phyloP scores from a whole-genome alignment of 2,113 vertebrate species.

The Baryphthengus martii region DNA sequence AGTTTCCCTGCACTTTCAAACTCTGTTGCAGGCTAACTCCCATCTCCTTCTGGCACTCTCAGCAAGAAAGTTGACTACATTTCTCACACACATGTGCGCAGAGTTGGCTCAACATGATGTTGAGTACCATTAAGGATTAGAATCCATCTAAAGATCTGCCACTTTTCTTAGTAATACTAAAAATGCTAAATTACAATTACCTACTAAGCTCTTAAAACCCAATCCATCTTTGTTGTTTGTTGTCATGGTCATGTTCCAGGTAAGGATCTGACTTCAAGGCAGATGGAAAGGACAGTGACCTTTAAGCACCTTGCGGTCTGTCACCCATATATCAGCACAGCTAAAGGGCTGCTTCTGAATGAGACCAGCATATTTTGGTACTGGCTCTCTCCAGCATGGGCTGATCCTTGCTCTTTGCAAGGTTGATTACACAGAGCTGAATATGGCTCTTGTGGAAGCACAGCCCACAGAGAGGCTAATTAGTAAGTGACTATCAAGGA shows the following conservation, averaged over 20 bases:
- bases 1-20: background rate
- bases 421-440: background rate
- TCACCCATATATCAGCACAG: background rate
- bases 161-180: background rate
- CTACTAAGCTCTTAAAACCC: background rate
- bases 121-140: background rate
- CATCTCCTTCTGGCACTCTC: background rate
- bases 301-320: background rate
- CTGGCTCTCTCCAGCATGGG: background rate
- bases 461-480: background rate
- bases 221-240: background rate
- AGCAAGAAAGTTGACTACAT: background rate
- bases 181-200: background rate
- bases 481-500: background rate
- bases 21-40: background rate
- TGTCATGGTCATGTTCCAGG: background rate
- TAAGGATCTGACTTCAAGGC: background rate
- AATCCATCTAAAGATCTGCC: background rate
- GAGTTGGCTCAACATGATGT: background rate
- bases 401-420: background rate
- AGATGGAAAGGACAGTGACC: background rate
- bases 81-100: background rate
- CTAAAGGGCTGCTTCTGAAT: background rate
- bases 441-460: background rate
- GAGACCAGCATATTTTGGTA: background rate